These are phyloP conservation scores for Acrobasis suavella DNA, from an alignment of 2,888 invertebrate genomes.

Conservation along the genomic window DNA sequence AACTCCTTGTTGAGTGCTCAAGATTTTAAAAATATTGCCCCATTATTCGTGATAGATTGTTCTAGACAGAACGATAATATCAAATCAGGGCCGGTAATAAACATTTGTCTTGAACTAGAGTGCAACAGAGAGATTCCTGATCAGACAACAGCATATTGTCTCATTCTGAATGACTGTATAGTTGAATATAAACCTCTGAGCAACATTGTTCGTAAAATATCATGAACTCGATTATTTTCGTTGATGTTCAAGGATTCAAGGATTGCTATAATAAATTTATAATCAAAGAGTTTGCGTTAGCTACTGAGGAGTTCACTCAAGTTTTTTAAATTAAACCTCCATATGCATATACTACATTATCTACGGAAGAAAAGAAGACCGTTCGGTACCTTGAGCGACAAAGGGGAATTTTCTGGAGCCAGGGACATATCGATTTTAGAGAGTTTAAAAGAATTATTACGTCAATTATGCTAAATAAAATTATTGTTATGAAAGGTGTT, in stretches of 20 bases:
- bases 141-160: conserved; percentile 1
- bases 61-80: not conserved
- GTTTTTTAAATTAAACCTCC: not conserved
- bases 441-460: not conserved
- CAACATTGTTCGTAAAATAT: not conserved
- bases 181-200: not conserved
- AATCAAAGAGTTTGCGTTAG: not conserved
- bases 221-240: not conserved
- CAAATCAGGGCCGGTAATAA: not conserved
- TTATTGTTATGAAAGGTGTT: not conserved
- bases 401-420: not conserved
- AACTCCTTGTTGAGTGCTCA: too few species aligned
- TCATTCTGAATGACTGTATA: conserved; percentile 2
- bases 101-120: not conserved
- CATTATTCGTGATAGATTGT: conserved; percentile 5
- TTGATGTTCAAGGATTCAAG: not conserved
- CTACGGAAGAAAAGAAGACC: not conserved
- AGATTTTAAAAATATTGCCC: too few species aligned
- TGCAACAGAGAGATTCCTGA: not conserved
- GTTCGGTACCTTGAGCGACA: not conserved
- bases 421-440: not conserved
- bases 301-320: not conserved
- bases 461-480: not conserved
- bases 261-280: not conserved
- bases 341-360: not conserved